Conservation (phyloP, 2,888 invertebrate genomes). For the Agelastica alni region DNA sequence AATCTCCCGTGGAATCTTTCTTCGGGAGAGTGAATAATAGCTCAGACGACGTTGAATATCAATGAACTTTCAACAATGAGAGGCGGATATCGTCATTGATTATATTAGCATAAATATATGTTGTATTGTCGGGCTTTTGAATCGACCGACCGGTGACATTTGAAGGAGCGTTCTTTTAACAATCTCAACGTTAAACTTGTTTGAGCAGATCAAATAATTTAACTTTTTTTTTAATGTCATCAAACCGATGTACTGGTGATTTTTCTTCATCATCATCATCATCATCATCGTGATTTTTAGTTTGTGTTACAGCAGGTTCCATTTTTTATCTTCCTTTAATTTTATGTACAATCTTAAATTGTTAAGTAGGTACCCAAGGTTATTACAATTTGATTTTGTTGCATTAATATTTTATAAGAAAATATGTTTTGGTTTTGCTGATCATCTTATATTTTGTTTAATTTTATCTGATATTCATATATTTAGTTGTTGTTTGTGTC, state of each 20-base stretch:
- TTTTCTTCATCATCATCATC: neutral
- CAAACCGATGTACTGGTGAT: neutral
- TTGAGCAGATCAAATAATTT: slow-evolving; percentile 31
- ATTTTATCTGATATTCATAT: too few relatives aligned
- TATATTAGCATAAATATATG: slow-evolving; percentile 53
- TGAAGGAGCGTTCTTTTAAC: slow-evolving; percentile 28
- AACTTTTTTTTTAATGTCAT: slow-evolving; percentile 24
- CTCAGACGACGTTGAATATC: slow-evolving; percentile 51
- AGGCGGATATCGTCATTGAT: slow-evolving; percentile 46
- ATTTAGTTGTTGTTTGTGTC: too few relatives aligned
- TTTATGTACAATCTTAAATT: too few relatives aligned
- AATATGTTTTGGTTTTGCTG: too few relatives aligned
- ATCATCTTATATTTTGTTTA: too few relatives aligned
- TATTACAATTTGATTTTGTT: too few relatives aligned
- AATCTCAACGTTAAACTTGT: slow-evolving; percentile 28
- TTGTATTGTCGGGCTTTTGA: slow-evolving; percentile 42
- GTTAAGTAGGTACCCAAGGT: too few relatives aligned
- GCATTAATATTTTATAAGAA: too few relatives aligned
- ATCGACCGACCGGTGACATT: slow-evolving; percentile 30
- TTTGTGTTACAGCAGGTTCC: too few relatives aligned
- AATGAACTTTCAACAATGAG: slow-evolving; percentile 50
- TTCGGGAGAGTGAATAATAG: slow-evolving; percentile 31
- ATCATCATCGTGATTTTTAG: too few relatives aligned
- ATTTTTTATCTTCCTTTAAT: too few relatives aligned
- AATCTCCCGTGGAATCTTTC: slow-evolving; percentile 32